These are phyloP conservation scores for Typhlichthys eigenmanni DNA, from an alignment of 2,797 vertebrate species.

Conservation along the genomic window DNA sequence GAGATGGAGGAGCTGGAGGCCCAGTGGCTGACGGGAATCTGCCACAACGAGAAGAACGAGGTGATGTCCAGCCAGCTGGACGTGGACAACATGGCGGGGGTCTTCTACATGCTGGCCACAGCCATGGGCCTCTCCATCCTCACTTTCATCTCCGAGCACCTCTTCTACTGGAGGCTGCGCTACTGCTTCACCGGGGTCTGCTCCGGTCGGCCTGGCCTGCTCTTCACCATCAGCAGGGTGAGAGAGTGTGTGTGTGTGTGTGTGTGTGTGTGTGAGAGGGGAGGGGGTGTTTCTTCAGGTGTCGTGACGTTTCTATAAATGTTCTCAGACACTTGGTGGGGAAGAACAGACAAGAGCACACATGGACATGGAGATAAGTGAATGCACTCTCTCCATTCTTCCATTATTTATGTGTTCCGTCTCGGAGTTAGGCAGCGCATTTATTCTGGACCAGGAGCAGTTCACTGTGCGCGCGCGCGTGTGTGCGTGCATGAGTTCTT, in stretches of 20 bases:
- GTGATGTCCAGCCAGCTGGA: constrained; percentile 99
- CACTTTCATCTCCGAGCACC: constrained; percentile 94
- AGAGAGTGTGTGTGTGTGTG: constrained; percentile 35
- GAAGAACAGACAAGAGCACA: constrained; percentile 39
- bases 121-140: constrained; percentile 95
- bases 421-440: constrained; percentile 60
- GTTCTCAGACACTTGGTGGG: constrained; percentile 75
- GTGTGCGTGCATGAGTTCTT: constrained; percentile 11
- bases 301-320: neutral
- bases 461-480: constrained; percentile 40
- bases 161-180: constrained; percentile 96
- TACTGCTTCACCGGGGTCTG: constrained; percentile 96
- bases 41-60: constrained; percentile 97
- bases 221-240: constrained; percentile 98
- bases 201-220: constrained; percentile 86
- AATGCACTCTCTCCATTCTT: constrained; percentile 36
- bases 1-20: constrained; percentile 99
- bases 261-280: constrained; percentile 3
- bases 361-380: constrained; percentile 8
- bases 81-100: constrained; percentile 95
- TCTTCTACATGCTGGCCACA: constrained; percentile 97
- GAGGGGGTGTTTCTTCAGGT: constrained; percentile 8
- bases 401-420: constrained; percentile 67
- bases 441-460: constrained; percentile 70
- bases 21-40: constrained; percentile 96